A percentile compares a stretch with the other conserved stretches of the same genome.
Evolutionary conservation across 2,797 vertebrate species (phyloP).

Genomic region (Clamator glandarius): DNA sequence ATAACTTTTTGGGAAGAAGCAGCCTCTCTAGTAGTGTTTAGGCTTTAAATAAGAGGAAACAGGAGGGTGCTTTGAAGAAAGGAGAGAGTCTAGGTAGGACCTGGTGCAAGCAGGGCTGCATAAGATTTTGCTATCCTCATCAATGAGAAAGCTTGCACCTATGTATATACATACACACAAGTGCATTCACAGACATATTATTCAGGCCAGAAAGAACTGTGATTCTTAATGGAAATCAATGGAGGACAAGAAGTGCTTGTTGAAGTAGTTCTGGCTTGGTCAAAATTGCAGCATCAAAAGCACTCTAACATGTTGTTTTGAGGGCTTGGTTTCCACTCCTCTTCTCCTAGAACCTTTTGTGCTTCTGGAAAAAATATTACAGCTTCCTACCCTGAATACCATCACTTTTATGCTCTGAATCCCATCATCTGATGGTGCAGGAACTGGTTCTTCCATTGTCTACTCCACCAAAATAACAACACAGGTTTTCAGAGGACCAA

Average conservation of each 20-base stretch:
- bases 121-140: not conserved
- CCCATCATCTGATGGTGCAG: not conserved
- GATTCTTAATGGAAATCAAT: slow-evolving; percentile 11
- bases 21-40: slow-evolving; percentile 19
- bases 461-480: not conserved
- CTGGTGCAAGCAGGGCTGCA: not conserved
- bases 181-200: not conserved
- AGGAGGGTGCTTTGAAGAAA: not conserved
- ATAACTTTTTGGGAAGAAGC: not conserved
- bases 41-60: not conserved
- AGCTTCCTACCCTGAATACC: not conserved
- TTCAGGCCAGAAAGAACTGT: not conserved
- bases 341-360: not conserved
- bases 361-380: not conserved
- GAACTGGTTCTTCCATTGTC: not conserved
- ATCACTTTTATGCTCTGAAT: not conserved
- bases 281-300: slow-evolving; percentile 2
- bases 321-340: not conserved
- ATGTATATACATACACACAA: not conserved
- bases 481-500: not conserved
- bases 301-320: not conserved
- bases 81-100: not conserved
- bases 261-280: slow-evolving; percentile 20
- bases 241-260: not conserved
- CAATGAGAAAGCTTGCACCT: not conserved